Evolutionary conservation across 2,113 vertebrate species (phyloP).

Genomic region (Oncorhynchus tshawytscha): DNA sequence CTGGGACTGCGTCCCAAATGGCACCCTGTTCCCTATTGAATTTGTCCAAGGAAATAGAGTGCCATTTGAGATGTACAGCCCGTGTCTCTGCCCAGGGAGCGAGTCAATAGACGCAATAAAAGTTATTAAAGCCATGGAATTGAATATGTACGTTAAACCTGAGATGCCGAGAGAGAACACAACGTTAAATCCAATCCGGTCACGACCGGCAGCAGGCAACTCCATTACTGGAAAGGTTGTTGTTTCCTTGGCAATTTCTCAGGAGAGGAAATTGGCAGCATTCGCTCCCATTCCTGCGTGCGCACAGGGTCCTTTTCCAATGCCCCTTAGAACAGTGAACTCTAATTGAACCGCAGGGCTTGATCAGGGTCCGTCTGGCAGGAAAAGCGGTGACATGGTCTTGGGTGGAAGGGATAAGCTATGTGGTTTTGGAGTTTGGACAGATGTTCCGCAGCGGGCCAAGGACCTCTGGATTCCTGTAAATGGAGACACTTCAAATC

Average conservation of each 20-base stretch:
- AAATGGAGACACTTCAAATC: not conserved
- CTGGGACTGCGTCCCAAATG: no score
- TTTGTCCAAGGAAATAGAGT: no score
- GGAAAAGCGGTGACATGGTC: not conserved
- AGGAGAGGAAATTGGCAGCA: constrained; percentile 11
- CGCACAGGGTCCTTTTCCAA: constrained; percentile 16
- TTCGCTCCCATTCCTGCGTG: constrained; percentile 17
- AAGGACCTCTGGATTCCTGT: not conserved
- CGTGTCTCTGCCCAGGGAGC: not conserved
- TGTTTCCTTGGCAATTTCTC: constrained; percentile 17
- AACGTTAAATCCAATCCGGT: constrained; percentile 11
- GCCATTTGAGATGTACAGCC: not conserved
- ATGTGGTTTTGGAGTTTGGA: not conserved
- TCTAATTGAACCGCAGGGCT: constrained; percentile 30
- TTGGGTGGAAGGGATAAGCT: not conserved
- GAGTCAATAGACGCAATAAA: constrained; percentile 35
- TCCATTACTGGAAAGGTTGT: constrained; percentile 26
- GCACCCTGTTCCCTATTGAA: no score
- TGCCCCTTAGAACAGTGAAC: constrained; percentile 31
- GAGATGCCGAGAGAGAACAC: constrained; percentile 6
- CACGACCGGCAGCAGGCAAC: constrained; percentile 15
- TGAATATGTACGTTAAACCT: constrained; percentile 35
- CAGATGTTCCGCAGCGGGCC: not conserved
- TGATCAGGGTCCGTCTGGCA: not conserved
- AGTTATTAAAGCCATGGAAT: constrained; percentile 30